Evolutionary conservation across 2,113 vertebrate species (phyloP).

Genomic region (Chloebia gouldiae): DNA sequence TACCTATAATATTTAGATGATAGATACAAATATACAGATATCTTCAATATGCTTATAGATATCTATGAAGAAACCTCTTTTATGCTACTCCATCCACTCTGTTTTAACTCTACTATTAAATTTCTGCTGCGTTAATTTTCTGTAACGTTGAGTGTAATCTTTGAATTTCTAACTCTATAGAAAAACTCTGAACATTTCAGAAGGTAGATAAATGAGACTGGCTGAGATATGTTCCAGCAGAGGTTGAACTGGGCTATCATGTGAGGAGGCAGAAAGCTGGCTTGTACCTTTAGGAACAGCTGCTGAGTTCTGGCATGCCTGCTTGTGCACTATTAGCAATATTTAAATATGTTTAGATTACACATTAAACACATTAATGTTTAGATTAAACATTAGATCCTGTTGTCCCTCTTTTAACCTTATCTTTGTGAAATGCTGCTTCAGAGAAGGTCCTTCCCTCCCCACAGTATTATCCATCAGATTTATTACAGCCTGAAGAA

Average conservation of each 20-base stretch:
- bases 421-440: background rate
- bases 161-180: background rate
- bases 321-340: constrained; percentile 31
- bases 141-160: background rate
- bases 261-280: constrained; percentile 55
- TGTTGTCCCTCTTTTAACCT: background rate
- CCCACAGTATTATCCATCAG: background rate
- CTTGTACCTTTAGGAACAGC: constrained; percentile 57
- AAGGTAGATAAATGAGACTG: background rate
- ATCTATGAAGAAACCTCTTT: background rate
- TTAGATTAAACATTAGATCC: constrained; percentile 39
- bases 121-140: background rate
- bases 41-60: background rate
- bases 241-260: constrained; percentile 40
- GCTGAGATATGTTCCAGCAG: background rate
- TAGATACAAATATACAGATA: background rate
- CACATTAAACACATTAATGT: no score
- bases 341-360: constrained; percentile 64
- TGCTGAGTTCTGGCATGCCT: constrained; percentile 44
- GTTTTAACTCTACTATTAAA: background rate
- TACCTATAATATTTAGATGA: background rate
- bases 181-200: background rate
- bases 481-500: background rate
- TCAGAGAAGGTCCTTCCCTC: background rate
- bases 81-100: background rate